Conservation (phyloP, 2,113 vertebrate species). For the Sialia sialis region DNA sequence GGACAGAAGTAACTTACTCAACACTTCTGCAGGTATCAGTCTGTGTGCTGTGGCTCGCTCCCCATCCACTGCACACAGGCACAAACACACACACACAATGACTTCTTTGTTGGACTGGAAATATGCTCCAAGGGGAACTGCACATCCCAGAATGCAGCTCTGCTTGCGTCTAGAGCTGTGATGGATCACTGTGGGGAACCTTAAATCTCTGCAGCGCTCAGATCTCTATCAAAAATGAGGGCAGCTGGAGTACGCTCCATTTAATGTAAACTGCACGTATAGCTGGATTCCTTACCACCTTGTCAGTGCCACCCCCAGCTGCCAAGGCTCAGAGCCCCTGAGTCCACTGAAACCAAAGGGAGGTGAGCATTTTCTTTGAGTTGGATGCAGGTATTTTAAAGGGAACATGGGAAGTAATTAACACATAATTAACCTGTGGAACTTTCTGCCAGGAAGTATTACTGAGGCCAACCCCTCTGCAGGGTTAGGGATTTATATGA, state of each 20-base stretch:
- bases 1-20: not conserved
- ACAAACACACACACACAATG: not conserved
- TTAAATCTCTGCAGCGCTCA: conserved; percentile 17
- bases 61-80: fast-evolving
- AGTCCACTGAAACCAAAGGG: conserved; percentile 33
- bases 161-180: not conserved
- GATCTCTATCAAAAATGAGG: conserved; percentile 17
- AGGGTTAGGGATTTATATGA: conserved; percentile 53
- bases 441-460: conserved; percentile 61
- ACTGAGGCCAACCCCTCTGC: conserved; percentile 22
- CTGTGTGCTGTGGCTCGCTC: not conserved
- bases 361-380: conserved; percentile 42
- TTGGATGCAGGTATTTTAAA: conserved; percentile 48
- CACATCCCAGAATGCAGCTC: conserved; percentile 28
- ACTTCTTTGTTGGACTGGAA: not conserved
- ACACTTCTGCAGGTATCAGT: not conserved
- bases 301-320: conserved; percentile 51
- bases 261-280: conserved; percentile 1
- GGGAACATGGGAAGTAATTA: conserved; percentile 65
- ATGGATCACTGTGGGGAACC: conserved; percentile 44
- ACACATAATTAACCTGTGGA: conserved; percentile 65
- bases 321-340: conserved; percentile 38
- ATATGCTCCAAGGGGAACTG: not conserved
- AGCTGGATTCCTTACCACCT: conserved; percentile 35
- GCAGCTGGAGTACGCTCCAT: conserved; percentile 30